Conservation (phyloP, 2,797 vertebrate species). For the Pseudochirops corinnae region DNA sequence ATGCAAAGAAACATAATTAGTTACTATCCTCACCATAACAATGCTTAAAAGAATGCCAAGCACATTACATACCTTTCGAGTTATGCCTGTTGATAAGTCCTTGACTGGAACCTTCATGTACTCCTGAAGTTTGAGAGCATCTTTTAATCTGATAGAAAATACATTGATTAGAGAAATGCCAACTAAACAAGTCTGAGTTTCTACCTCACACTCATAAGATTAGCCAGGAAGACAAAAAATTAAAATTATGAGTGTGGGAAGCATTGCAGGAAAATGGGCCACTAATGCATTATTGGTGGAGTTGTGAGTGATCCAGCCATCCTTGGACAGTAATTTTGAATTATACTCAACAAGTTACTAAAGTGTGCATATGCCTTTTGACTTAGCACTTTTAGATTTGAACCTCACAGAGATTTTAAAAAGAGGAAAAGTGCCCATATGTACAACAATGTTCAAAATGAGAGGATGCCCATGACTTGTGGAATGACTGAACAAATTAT, state of each 20-base stretch:
- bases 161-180: background rate
- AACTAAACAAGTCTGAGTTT: background rate
- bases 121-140: constrained; percentile 90
- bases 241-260: background rate
- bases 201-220: background rate
- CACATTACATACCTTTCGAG: constrained; percentile 89
- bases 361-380: background rate
- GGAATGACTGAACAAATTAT: background rate
- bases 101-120: constrained; percentile 89
- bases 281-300: background rate
- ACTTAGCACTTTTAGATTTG: background rate
- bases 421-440: background rate
- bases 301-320: background rate
- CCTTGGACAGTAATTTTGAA: background rate
- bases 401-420: background rate
- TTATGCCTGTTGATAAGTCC: constrained; percentile 89
- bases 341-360: background rate
- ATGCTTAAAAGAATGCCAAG: background rate
- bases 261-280: background rate
- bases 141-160: constrained; percentile 86
- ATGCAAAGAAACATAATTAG: background rate
- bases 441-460: background rate
- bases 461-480: background rate
- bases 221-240: background rate
- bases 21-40: background rate